A percentile compares a stretch with the other conserved stretches of the same genome.
phyloP scores from a whole-genome alignment of 2,113 vertebrate genomes.

The Aegithalos caudatus region DNA sequence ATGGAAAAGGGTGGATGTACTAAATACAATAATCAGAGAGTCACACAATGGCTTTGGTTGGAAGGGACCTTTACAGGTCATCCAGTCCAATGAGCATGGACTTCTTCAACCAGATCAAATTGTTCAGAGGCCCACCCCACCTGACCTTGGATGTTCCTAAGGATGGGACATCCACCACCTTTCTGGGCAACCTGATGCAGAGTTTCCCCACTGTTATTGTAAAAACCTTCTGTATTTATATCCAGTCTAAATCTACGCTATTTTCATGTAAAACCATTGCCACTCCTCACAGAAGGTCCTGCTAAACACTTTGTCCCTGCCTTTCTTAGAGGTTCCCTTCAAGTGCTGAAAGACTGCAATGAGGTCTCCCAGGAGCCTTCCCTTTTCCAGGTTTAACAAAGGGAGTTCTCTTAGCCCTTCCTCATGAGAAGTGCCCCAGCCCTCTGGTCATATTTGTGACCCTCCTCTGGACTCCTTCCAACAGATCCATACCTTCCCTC shows the following conservation, averaged over 20 bases:
- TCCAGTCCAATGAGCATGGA: background rate
- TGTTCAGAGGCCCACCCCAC: background rate
- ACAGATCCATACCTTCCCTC: background rate
- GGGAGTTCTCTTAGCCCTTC: background rate
- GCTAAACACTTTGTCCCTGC: background rate
- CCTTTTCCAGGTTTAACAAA: background rate
- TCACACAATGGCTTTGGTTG: background rate
- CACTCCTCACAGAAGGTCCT: background rate
- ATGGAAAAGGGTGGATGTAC: rapidly evolving
- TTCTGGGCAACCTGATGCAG: background rate
- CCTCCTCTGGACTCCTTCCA: background rate
- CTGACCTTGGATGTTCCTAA: background rate
- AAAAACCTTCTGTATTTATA: background rate
- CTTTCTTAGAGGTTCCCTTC: too few relatives aligned
- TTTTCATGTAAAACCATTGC: background rate
- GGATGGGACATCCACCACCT: background rate
- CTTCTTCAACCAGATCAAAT: background rate
- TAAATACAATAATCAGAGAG: background rate
- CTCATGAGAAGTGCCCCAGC: background rate
- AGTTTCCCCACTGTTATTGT: background rate
- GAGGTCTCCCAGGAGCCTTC: too few relatives aligned
- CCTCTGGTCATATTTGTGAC: background rate
- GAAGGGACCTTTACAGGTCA: background rate
- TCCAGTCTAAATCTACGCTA: background rate
- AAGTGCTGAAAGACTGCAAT: background rate